phyloP scores from a whole-genome alignment of 2,888 invertebrate genomes.

The Dioctria rufipes region DNA sequence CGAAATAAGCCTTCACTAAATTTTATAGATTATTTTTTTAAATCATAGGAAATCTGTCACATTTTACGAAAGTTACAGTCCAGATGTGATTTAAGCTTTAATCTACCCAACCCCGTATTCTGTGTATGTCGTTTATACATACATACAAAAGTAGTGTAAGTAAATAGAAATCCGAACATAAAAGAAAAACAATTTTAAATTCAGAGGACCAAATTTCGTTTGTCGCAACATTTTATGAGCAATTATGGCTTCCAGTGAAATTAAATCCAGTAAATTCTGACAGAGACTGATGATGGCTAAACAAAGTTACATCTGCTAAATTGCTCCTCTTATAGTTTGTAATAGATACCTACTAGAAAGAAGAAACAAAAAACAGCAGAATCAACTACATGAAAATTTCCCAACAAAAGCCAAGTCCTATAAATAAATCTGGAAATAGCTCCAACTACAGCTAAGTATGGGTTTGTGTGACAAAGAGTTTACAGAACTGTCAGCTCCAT shows the following conservation, averaged over 20 bases:
- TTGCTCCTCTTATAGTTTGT: background rate
- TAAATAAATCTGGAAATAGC: conserved; percentile 19
- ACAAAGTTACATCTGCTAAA: background rate
- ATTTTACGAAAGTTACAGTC: background rate
- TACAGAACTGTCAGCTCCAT: conserved; percentile 4
- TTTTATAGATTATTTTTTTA: too few relatives aligned
- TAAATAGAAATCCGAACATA: background rate
- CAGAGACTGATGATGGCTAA: background rate
- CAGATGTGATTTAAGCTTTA: background rate
- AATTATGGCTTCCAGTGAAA: conserved; percentile 6
- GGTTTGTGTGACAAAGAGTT: background rate
- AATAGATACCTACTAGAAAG: too few relatives aligned
- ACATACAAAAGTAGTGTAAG: background rate
- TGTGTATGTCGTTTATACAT: background rate
- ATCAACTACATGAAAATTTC: background rate
- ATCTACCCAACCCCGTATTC: too few relatives aligned
- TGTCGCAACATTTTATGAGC: background rate
- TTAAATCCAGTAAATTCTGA: conserved; percentile 27
- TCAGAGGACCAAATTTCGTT: background rate
- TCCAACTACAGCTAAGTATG: background rate
- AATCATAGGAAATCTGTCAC: background rate
- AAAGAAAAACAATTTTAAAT: too few relatives aligned
- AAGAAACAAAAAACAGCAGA: background rate
- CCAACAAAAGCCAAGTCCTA: background rate
- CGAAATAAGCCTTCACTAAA: too few relatives aligned